phyloP scores from a whole-genome alignment of 2,888 invertebrate genomes.

The Drosophila diplacantha region DNA sequence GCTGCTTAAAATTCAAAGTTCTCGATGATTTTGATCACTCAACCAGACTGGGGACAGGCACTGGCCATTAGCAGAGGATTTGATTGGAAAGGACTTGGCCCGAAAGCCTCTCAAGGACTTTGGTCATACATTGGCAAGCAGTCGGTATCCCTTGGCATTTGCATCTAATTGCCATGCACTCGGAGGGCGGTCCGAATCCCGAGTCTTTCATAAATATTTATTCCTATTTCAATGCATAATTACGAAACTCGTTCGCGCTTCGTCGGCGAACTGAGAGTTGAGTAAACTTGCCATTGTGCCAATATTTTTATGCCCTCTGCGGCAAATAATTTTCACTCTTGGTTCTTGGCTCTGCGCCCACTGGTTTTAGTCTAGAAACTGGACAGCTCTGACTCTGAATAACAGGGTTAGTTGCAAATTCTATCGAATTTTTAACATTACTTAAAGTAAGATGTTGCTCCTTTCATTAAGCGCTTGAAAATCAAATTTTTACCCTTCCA shows the following conservation, averaged over 20 bases:
- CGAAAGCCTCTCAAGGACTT: constrained; percentile 11
- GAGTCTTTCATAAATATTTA: constrained; percentile 42
- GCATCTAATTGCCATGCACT: constrained; percentile 37
- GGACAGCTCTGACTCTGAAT: no score
- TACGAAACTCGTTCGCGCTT: constrained; percentile 27
- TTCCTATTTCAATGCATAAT: constrained; percentile 41
- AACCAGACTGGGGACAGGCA: constrained; percentile 33
- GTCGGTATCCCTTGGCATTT: constrained; percentile 20
- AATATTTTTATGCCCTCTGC: constrained; percentile 20
- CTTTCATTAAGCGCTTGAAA: not conserved
- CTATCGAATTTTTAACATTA: not conserved
- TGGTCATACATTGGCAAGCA: constrained; percentile 10
- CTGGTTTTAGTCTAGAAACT: not conserved
- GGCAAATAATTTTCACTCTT: not conserved
- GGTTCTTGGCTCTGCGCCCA: constrained; percentile 2
- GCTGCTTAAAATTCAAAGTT: constrained; percentile 62
- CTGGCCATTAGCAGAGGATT: constrained; percentile 53
- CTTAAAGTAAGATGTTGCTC: not conserved
- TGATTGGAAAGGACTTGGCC: constrained; percentile 1
- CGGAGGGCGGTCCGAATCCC: constrained; percentile 26
- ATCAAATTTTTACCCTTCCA: constrained; percentile 9
- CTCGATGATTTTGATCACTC: constrained; percentile 53
- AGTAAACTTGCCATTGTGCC: constrained; percentile 25
- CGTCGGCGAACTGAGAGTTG: constrained; percentile 24
- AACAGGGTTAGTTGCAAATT: not conserved